A percentile compares a stretch with the other conserved stretches of the same genome.
Evolutionary conservation across 2,888 invertebrate genomes (phyloP).

Genomic region (Xylophagus ater): DNA sequence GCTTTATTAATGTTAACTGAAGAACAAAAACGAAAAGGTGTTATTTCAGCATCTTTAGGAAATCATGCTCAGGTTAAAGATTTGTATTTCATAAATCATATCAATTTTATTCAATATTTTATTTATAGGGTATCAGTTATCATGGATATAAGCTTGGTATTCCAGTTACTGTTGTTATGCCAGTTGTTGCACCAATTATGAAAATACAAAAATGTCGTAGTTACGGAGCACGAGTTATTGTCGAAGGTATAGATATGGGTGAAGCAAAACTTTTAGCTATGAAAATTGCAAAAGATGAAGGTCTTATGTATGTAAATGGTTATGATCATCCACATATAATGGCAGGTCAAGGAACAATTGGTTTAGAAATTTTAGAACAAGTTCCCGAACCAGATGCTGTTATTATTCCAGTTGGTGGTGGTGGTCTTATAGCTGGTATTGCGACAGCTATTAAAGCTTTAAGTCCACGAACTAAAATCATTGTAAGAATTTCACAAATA

Average conservation of each 20-base stretch:
- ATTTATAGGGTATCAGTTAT: slow-evolving; percentile 49
- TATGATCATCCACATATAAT: slow-evolving; percentile 93
- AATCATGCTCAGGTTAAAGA: slow-evolving; percentile 67
- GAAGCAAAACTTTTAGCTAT: slow-evolving; percentile 76
- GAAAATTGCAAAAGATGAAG: slow-evolving; percentile 56
- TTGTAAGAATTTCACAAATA: slow-evolving; percentile 51
- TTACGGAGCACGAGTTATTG: slow-evolving; percentile 72
- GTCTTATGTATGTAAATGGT: slow-evolving; percentile 77
- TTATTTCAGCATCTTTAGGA: slow-evolving; percentile 87
- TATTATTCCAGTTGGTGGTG: slow-evolving; percentile 78
- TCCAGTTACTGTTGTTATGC: slow-evolving; percentile 87
- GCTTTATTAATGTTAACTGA: slow-evolving; percentile 63
- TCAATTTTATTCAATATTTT: slow-evolving; percentile 23
- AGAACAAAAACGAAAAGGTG: slow-evolving; percentile 62
- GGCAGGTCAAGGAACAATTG: slow-evolving; percentile 91
- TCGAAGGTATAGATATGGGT: slow-evolving; percentile 63
- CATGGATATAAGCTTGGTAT: slow-evolving; percentile 61
- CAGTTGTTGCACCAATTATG: slow-evolving; percentile 88
- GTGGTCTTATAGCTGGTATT: slow-evolving; percentile 86
- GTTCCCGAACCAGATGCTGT: slow-evolving; percentile 80
- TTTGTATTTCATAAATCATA: background rate
- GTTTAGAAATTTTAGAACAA: slow-evolving; percentile 85
- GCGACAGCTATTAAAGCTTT: slow-evolving; percentile 82
- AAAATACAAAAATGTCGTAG: slow-evolving; percentile 81
- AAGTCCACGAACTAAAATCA: slow-evolving; percentile 69